These are phyloP conservation scores for Nicator chloris DNA, from an alignment of 2,113 vertebrate genomes.

Conservation along the genomic window DNA sequence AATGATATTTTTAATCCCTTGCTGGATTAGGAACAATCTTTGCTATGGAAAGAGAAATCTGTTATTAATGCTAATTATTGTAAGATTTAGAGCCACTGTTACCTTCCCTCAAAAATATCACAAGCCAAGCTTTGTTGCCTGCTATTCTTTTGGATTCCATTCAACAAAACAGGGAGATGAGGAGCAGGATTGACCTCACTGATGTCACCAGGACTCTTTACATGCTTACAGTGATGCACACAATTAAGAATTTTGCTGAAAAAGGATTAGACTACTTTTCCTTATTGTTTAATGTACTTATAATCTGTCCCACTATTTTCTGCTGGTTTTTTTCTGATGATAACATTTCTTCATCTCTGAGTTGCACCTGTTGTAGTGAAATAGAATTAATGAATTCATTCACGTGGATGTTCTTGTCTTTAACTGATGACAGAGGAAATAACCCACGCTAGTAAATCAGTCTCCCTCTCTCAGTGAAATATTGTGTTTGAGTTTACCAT, in stretches of 20 bases:
- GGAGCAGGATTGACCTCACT: not conserved
- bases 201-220: not conserved
- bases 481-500: not conserved
- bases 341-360: not conserved
- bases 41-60: not conserved
- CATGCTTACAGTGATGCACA: not conserved
- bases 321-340: not conserved
- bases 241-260: not conserved
- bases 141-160: not conserved
- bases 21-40: not conserved
- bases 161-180: not conserved
- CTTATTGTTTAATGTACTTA: not conserved
- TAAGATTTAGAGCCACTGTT: not conserved
- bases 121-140: not conserved
- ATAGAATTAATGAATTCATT: not conserved
- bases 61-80: not conserved
- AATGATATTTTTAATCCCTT: not conserved
- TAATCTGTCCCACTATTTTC: not conserved
- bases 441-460: not conserved
- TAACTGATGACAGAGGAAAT: not conserved
- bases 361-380: not conserved
- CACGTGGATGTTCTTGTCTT: not conserved
- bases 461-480: not conserved
- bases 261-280: not conserved
- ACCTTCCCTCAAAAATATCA: not conserved